Percentiles rank a stretch among this genome's conserved stretches.
phyloP scores from a whole-genome alignment of 2,888 invertebrate species.

The Polyploca ridens region DNA sequence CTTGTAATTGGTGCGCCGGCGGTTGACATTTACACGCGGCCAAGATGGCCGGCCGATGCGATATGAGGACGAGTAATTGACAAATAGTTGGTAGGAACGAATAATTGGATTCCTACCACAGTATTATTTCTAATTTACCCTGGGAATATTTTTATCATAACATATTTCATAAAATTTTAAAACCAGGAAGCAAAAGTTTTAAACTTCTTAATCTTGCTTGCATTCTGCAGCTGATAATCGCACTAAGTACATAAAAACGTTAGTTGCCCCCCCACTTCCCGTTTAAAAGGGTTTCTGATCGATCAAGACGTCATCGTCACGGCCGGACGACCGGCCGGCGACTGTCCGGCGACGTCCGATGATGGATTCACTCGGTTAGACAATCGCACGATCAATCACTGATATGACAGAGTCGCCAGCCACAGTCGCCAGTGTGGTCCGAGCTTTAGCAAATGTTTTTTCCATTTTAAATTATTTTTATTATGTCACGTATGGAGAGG shows the following conservation, averaged over 20 bases:
- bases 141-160: not conserved
- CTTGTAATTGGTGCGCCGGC: slow-evolving; percentile 81
- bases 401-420: slow-evolving; percentile 27
- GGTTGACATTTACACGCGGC: slow-evolving; percentile 79
- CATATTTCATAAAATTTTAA: not conserved
- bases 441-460: slow-evolving; percentile 34
- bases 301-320: slow-evolving; percentile 51
- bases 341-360: slow-evolving; percentile 42
- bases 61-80: slow-evolving; percentile 78
- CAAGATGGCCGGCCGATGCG: slow-evolving; percentile 78
- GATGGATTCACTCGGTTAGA: slow-evolving; percentile 57
- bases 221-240: not conserved
- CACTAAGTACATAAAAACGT: not conserved
- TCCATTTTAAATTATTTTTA: slow-evolving; percentile 21
- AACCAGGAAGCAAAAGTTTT: not conserved
- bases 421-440: slow-evolving; percentile 49
- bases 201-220: no score
- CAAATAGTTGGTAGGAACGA: slow-evolving; percentile 68
- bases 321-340: slow-evolving; percentile 29
- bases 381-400: slow-evolving; percentile 63
- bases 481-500: not conserved
- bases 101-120: slow-evolving; percentile 42
- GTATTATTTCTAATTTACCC: not conserved
- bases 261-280: slow-evolving; percentile 19
- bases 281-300: slow-evolving; percentile 59